A percentile compares a stretch with the other conserved stretches of the same genome.
Evolutionary conservation across 2,113 vertebrate genomes (phyloP).

Genomic region (Callaeas wilsoni): DNA sequence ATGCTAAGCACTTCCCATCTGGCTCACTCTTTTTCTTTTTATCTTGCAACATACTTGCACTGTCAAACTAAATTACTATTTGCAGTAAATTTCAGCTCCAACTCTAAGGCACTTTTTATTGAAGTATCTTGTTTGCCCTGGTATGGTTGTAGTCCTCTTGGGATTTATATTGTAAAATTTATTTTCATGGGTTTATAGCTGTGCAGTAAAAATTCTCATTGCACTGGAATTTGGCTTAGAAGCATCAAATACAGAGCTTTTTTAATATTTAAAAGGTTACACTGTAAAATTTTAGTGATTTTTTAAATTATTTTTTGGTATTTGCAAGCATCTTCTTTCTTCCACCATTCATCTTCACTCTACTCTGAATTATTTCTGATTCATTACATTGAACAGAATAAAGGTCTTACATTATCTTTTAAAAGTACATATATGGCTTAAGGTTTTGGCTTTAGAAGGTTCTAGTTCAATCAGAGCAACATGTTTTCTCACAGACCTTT

Average conservation of each 20-base stretch:
- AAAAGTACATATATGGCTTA: not conserved
- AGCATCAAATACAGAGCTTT: not conserved
- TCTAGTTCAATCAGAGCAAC: not conserved
- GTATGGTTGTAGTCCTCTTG: not conserved
- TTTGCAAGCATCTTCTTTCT: not conserved
- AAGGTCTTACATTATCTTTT: not conserved
- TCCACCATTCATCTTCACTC: not conserved
- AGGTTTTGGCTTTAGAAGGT: not conserved
- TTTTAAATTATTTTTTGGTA: not conserved
- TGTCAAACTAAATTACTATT: constrained; percentile 21
- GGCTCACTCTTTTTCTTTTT: not conserved
- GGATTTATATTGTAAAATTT: constrained; percentile 26
- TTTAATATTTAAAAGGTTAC: not conserved
- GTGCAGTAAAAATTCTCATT: not conserved
- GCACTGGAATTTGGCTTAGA: not conserved
- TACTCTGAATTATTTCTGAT: not conserved
- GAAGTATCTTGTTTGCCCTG: constrained; percentile 20
- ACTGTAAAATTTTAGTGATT: not conserved
- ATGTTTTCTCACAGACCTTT: not conserved
- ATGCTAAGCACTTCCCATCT: not conserved
- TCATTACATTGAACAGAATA: not conserved
- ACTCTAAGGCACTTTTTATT: constrained; percentile 23
- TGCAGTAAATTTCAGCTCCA: constrained; percentile 36
- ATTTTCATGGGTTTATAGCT: not conserved
- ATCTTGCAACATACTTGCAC: not conserved